Evolutionary conservation across 2,113 vertebrate species (phyloP).

Genomic region (Mastomys coucha): DNA sequence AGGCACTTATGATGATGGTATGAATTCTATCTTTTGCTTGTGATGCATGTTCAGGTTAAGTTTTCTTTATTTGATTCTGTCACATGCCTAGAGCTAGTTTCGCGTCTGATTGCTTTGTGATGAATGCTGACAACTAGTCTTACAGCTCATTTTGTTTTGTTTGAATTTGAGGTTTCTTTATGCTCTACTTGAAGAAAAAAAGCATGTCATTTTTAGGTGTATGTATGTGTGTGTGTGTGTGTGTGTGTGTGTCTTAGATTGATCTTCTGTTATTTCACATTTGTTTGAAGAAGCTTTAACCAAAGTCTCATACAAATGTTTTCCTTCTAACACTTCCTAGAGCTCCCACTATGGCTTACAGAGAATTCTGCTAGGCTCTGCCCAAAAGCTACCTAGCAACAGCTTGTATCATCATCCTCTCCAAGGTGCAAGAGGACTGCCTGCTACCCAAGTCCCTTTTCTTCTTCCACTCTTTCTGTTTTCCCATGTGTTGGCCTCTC

Average conservation of each 20-base stretch:
- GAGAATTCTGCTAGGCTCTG: too few relatives aligned
- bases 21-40: not conserved
- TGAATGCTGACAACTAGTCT: not conserved
- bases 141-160: not conserved
- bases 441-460: too few relatives aligned
- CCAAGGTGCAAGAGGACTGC: too few relatives aligned
- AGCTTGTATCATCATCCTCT: too few relatives aligned
- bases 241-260: not conserved
- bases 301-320: not conserved
- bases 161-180: not conserved
- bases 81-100: not conserved
- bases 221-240: not conserved
- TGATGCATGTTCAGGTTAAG: not conserved
- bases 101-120: not conserved
- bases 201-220: not conserved
- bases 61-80: not conserved
- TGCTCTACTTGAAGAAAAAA: not conserved
- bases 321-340: not conserved
- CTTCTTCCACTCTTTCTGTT: too few relatives aligned
- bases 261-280: not conserved
- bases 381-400: too few relatives aligned
- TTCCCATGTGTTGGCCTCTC: too few relatives aligned
- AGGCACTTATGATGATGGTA: not conserved
- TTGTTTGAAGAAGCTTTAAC: not conserved
- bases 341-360: not conserved